phyloP scores from a whole-genome alignment of 1,140 invertebrate genomes.

The Zaprionus africanus region DNA sequence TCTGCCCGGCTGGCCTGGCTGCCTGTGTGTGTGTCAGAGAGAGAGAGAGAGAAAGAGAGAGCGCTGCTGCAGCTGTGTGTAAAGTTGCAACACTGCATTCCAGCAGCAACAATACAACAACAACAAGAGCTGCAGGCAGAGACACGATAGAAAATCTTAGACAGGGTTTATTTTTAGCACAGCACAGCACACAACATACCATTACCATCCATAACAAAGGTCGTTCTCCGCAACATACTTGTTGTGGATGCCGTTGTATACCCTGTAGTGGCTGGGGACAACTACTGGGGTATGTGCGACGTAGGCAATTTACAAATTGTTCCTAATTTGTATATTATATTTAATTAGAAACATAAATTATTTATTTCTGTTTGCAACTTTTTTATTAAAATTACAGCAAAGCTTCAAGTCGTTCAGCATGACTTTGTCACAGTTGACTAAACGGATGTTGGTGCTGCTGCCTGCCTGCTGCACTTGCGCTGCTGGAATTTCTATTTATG shows the following conservation, averaged over 20 bases:
- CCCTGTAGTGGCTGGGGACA: not conserved
- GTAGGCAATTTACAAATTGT: not conserved
- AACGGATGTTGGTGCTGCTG: conserved; percentile 37
- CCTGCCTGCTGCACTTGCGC: conserved; percentile 26
- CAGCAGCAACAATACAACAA: conserved; percentile 46
- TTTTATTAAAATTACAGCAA: not conserved
- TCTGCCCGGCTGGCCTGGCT: not conserved
- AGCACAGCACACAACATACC: conserved; percentile 41
- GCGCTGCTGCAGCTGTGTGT: conserved; percentile 28
- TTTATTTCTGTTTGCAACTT: not conserved
- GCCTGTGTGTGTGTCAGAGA: not conserved
- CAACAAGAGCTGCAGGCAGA: conserved; percentile 33
- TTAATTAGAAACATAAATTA: not conserved
- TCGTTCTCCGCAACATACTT: conserved; percentile 64
- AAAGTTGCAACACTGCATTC: conserved; percentile 83
- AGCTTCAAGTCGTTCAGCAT: not conserved
- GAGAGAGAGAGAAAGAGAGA: not conserved
- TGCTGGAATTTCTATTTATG: conserved; percentile 51
- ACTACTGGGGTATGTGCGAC: conserved; percentile 1
- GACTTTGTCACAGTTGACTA: conserved; percentile 24
- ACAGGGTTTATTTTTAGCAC: conserved; percentile 77
- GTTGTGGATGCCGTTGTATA: conserved; percentile 23
- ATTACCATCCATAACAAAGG: conserved; percentile 65
- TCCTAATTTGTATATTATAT: too few species aligned
- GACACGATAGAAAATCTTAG: conserved; percentile 72